phyloP scores from a whole-genome alignment of 2,797 vertebrate species.

The Pantherophis alleghaniensis region DNA sequence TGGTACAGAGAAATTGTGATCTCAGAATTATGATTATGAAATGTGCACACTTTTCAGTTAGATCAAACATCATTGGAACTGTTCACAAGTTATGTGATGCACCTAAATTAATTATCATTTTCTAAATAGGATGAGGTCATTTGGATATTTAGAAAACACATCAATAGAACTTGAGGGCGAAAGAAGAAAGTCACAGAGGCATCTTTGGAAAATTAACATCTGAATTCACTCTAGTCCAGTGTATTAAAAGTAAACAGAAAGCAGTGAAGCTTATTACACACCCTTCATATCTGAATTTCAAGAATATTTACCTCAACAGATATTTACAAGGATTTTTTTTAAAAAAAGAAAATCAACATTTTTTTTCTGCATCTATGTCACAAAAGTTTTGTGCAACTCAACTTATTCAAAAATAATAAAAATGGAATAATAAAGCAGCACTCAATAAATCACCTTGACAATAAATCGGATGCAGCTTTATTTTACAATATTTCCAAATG shows the following conservation, averaged over 20 bases:
- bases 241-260: slow-evolving; percentile 44
- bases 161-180: slow-evolving; percentile 56
- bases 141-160: slow-evolving; percentile 65
- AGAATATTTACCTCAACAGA: slow-evolving; percentile 56
- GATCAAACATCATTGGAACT: slow-evolving; percentile 62
- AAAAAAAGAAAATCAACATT: slow-evolving; percentile 60
- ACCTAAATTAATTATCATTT: slow-evolving; percentile 62
- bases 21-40: slow-evolving; percentile 52
- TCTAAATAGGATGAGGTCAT: slow-evolving; percentile 62
- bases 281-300: slow-evolving; percentile 52
- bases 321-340: slow-evolving; percentile 36
- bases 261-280: slow-evolving; percentile 52
- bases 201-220: slow-evolving; percentile 58
- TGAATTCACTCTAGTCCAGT: slow-evolving; percentile 60
- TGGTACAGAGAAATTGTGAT: slow-evolving; percentile 40
- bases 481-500: slow-evolving; percentile 52
- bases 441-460: slow-evolving; percentile 47
- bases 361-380: slow-evolving; percentile 62
- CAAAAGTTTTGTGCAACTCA: slow-evolving; percentile 58
- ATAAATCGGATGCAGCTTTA: slow-evolving; percentile 50
- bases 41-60: slow-evolving; percentile 69
- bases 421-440: slow-evolving; percentile 47
- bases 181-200: slow-evolving; percentile 48
- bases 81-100: slow-evolving; percentile 64
- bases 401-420: slow-evolving; percentile 57